Percentiles rank a stretch among this genome's conserved stretches.
Conservation (phyloP, 2,888 invertebrate genomes). For the Alsophila aescularia region DNA sequence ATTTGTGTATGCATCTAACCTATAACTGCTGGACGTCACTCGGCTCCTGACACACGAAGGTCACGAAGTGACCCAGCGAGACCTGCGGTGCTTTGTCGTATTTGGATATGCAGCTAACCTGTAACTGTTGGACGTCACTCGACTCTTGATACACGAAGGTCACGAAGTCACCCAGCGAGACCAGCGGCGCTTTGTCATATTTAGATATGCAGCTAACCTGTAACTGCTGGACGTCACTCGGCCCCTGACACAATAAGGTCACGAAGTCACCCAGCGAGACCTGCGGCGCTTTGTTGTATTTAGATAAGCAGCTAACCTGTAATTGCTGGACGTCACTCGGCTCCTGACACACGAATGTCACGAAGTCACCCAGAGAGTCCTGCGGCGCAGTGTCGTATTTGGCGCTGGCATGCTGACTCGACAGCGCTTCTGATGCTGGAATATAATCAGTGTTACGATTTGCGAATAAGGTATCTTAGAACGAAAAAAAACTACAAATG, state of each 20-base stretch:
- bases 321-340: slow-evolving; percentile 88
- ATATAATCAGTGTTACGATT: background rate
- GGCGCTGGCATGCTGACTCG: slow-evolving; percentile 82
- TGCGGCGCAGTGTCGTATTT: slow-evolving; percentile 88
- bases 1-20: too few relatives aligned
- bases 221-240: slow-evolving; percentile 87
- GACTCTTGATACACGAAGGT: too few relatives aligned
- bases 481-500: too few relatives aligned
- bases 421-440: slow-evolving; percentile 66
- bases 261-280: slow-evolving; percentile 98
- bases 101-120: too few relatives aligned
- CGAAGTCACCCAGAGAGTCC: slow-evolving; percentile 97
- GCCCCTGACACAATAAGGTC: slow-evolving; percentile 98
- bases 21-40: slow-evolving; percentile 87
- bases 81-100: slow-evolving; percentile 89
- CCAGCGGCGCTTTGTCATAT: too few relatives aligned
- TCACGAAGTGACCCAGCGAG: slow-evolving; percentile 97
- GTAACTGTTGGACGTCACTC: too few relatives aligned
- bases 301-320: slow-evolving; percentile 69
- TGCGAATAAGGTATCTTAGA: background rate
- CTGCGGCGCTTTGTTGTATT: slow-evolving; percentile 87
- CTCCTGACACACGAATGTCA: slow-evolving; percentile 98
- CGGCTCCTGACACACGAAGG: slow-evolving; percentile 98
- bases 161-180: too few relatives aligned
- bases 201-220: slow-evolving; percentile 78